These are phyloP conservation scores for Pithys albifrons DNA, from an alignment of 2,113 vertebrate species.

Conservation along the genomic window DNA sequence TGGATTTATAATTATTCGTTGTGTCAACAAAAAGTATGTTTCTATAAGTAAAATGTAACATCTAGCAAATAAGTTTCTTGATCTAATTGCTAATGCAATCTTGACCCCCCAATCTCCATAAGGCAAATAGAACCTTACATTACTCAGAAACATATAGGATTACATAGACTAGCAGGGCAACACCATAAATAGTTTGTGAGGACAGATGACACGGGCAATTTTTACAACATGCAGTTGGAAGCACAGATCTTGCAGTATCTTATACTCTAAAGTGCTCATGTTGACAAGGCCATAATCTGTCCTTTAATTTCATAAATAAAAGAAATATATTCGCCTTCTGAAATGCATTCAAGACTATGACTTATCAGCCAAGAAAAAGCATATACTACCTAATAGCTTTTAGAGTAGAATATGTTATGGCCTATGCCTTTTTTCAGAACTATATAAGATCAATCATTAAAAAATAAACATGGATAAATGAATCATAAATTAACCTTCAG, in stretches of 20 bases:
- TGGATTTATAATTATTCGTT: background rate
- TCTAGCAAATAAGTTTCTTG: background rate
- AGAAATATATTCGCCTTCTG: background rate
- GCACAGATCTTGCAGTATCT: background rate
- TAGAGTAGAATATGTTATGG: background rate
- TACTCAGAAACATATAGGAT: background rate
- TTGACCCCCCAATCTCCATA: background rate
- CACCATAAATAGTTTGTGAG: background rate
- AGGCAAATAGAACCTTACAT: background rate
- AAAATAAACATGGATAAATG: constrained; percentile 57
- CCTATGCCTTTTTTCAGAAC: constrained; percentile 23
- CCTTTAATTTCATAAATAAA: background rate
- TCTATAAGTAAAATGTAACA: background rate
- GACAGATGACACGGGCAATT: background rate
- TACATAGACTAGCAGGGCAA: background rate
- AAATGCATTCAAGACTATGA: background rate
- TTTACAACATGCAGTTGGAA: background rate
- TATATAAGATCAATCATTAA: constrained; percentile 46
- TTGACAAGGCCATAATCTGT: background rate
- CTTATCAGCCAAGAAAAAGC: background rate
- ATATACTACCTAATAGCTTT: background rate
- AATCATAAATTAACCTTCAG: constrained; percentile 39
- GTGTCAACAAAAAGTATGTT: background rate
- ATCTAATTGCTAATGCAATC: background rate
- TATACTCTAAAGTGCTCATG: background rate